Evolutionary conservation across 2,113 vertebrate species (phyloP).

Genomic region (Bos indicus): DNA sequence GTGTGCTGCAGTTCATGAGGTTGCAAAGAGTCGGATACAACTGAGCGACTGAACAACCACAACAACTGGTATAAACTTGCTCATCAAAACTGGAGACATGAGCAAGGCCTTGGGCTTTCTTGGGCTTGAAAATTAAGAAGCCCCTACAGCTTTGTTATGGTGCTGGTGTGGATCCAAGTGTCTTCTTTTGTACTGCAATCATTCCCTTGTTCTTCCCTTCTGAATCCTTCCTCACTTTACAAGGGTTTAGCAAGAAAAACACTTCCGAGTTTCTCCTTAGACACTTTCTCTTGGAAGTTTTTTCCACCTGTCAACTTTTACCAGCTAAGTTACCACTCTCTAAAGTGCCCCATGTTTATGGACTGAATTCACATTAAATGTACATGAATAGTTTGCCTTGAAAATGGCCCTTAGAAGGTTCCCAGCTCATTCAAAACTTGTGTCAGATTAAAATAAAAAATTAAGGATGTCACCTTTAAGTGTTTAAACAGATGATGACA

Average conservation of each 20-base stretch:
- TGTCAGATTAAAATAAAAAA: neutral
- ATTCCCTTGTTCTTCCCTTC: neutral
- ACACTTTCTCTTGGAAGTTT: neutral
- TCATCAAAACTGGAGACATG: neutral
- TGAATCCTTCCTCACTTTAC: neutral
- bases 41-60: neutral
- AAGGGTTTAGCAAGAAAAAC: neutral
- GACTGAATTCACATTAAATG: neutral
- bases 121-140: neutral
- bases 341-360: neutral
- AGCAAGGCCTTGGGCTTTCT: neutral
- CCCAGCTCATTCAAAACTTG: neutral
- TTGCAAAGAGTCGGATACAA: neutral
- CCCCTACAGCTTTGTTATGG: neutral
- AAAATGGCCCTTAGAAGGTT: neutral
- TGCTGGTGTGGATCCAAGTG: neutral
- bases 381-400: neutral
- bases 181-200: accelerated
- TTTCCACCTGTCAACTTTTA: neutral
- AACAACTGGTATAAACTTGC: neutral
- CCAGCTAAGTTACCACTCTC: neutral
- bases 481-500: neutral
- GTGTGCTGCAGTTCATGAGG: neutral
- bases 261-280: neutral
- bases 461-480: neutral